Evolutionary conservation across 2,888 invertebrate species (phyloP).

Genomic region (Allolobophora icterica): DNA sequence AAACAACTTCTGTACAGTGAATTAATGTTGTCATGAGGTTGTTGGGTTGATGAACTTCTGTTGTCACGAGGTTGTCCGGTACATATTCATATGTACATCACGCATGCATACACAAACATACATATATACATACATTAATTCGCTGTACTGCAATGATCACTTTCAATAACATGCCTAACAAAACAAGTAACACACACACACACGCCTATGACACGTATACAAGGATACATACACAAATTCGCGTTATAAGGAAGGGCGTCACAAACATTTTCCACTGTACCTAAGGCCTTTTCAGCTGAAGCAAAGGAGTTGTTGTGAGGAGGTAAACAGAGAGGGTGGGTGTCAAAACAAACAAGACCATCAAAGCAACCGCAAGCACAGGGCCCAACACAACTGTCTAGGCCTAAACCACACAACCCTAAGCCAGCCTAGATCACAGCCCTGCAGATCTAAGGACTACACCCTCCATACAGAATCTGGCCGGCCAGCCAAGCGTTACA

Average conservation of each 20-base stretch:
- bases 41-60: too few relatives aligned
- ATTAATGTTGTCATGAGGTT: too few relatives aligned
- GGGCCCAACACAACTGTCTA: background rate
- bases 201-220: too few relatives aligned
- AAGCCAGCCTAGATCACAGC: too few relatives aligned
- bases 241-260: background rate
- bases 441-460: background rate
- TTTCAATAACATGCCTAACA: too few relatives aligned
- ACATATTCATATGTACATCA: too few relatives aligned
- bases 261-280: background rate
- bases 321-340: background rate
- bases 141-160: too few relatives aligned
- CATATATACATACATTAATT: too few relatives aligned
- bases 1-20: too few relatives aligned
- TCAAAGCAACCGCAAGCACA: background rate
- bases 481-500: background rate
- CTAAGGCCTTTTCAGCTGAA: background rate
- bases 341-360: background rate
- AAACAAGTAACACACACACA: too few relatives aligned
- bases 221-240: background rate
- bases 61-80: too few relatives aligned
- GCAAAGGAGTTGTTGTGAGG: background rate
- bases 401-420: background rate
- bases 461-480: background rate
- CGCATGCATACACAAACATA: too few relatives aligned